Base-by-base conservation (phyloP, 2,888 invertebrate genomes). In the Nomada fucata region DNA sequence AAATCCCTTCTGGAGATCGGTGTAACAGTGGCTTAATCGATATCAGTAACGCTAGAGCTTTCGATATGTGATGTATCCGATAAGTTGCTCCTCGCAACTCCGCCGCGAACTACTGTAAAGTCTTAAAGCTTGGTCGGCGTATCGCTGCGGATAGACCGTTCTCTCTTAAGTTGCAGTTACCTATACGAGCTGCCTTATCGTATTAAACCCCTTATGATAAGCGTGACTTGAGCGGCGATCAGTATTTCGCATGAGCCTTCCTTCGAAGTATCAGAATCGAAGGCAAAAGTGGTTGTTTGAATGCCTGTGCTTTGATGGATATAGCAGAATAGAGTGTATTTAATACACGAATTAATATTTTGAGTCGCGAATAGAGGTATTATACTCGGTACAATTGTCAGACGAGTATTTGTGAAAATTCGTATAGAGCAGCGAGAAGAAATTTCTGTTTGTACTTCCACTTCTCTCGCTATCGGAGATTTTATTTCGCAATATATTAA, bases 31-130 rank as follows among this genome's bases (percentile, higher is more conserved):
- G 83, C 65, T 87, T 83, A 88, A 86, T 88, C 88, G 83, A 84
- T 86, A 86, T 84, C 83, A 70, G 84, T 86, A 83, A 86, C 83
- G 70, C 65, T 67, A 68, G 60, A 83, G 78, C 71, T 47, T 65
- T 83, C 84, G 84, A 84, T 84, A 82, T 73, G 83, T 80, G 87
- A 86, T 88, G 77, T 84, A 88, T 83, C 87, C 75, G 83, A 86
- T 86, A 88, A 83, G 79, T 79, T 75, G 72, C 63, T 79, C 47
- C 73, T 65, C 68, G 64, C 78, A 88, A 86, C 75, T 80, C 67
- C 23, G 67, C 42, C 71, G 63, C 11, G 50, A 87, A 86, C 86
- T 83, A 75, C 77, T 73, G 59, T 60, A 63, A 82, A 87, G 74
- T 86, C 80, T 73, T 79, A 79, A 83, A 85, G 82, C 83, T 79